These are phyloP conservation scores for Ictalurus punctatus DNA, from an alignment of 2,113 vertebrate species.

Conservation along the genomic window DNA sequence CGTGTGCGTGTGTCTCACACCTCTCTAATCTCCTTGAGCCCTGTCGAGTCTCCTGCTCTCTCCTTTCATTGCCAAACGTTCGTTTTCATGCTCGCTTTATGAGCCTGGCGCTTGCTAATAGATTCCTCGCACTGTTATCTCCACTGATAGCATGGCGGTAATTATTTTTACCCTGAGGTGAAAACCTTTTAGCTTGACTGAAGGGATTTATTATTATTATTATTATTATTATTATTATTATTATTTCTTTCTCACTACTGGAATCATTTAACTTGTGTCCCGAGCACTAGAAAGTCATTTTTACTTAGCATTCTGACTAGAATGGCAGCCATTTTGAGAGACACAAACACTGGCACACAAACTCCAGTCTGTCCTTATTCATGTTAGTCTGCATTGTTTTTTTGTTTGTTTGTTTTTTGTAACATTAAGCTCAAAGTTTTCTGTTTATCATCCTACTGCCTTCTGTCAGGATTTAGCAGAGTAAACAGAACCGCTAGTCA, in stretches of 20 bases:
- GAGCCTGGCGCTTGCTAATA: slow-evolving; percentile 19
- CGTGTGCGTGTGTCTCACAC: not conserved
- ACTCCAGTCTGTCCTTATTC: not conserved
- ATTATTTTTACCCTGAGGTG: slow-evolving; percentile 47
- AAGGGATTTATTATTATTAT: slow-evolving; percentile 40
- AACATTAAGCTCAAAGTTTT: not conserved
- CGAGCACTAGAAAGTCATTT: not conserved
- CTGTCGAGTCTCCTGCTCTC: not conserved
- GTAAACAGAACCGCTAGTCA: not conserved
- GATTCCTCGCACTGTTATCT: slow-evolving; percentile 38
- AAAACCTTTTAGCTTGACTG: slow-evolving; percentile 41
- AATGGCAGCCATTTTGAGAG: not conserved
- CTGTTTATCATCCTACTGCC: not conserved
- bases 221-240: too few relatives aligned
- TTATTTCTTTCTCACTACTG: slow-evolving; percentile 24
- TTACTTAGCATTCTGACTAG: not conserved
- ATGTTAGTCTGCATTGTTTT: not conserved
- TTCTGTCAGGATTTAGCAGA: not conserved
- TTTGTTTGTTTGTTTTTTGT: not conserved
- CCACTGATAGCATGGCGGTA: slow-evolving; percentile 41
- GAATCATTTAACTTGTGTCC: not conserved
- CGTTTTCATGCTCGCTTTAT: slow-evolving; percentile 5
- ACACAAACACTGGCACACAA: not conserved
- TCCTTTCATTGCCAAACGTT: not conserved
- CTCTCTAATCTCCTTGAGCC: slow-evolving; percentile 11